Evolutionary conservation across 2,113 vertebrate species (phyloP), one percentile per base, ranked within the genome.

Genomic region (Oplegnathus fasciatus): DNA sequence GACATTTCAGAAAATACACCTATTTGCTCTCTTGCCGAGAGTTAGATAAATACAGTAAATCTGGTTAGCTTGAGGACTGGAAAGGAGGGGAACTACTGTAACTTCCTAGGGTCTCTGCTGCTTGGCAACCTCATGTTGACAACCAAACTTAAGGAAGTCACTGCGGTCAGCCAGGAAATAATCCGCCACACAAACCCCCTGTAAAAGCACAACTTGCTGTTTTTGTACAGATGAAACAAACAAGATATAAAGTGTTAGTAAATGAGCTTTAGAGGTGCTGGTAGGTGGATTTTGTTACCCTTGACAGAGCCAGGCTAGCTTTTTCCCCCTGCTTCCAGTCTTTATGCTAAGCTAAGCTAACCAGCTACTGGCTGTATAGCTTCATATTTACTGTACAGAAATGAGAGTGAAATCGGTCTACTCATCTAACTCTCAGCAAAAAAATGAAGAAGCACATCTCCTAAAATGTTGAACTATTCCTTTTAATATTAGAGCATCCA

Each of bases 331-430:
- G 61, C 37, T 61, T 78, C 17, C 26, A 37, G 14, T 46, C 13
- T 46, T 65, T 46, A n/a, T 81, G 60, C 66, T 70, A 61, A 50
- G 50, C 64, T 42, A 40, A 40, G 69, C 44, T 52, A 64, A 71
- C 17, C 65, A 10, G 73, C 61, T 30, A 11, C 52, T 61, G 26
- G 18, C 40, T 62, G 73, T 58, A n/a, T 37, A 52, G 30, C 17
- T 57, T 54, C 32, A n/a, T 57, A 26, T 67, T 32, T 5, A 32
- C 55, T 15, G 9, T 22, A 5, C 3, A n/a, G 9, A 30, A 10
- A 24, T 24, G 11, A 48, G 28, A 15, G 26, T 46, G 40, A 6
- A 17, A 8, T 50, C 5, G 6, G 13, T 62, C 28, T 62, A 48
- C 20, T 44, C 37, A 61, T 61, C 40, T 9, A 34, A 32, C 10